phyloP scores from a whole-genome alignment of 2,113 vertebrate species.

The Hirundichthys speculiger region DNA sequence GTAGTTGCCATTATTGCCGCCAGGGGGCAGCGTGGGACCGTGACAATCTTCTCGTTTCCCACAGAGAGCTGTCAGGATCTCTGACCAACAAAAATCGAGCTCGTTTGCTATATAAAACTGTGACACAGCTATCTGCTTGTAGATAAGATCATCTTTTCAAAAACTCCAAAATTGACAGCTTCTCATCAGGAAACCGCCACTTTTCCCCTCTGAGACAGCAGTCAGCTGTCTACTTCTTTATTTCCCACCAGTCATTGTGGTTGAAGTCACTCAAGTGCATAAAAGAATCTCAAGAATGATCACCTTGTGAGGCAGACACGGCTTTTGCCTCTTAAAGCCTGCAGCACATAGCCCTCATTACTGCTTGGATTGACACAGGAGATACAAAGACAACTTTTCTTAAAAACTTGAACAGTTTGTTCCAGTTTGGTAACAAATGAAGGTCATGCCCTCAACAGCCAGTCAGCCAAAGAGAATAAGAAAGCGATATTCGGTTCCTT shows the following conservation, averaged over 20 bases:
- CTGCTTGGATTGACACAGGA: conserved; percentile 54
- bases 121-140: conserved; percentile 23
- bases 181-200: neutral
- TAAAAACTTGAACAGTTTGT: conserved; percentile 68
- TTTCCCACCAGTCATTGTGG: conserved; percentile 25
- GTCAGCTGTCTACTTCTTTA: conserved; percentile 20
- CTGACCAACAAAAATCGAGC: conserved; percentile 37
- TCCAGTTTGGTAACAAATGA: conserved; percentile 61
- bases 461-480: conserved; percentile 22
- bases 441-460: conserved; percentile 59
- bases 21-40: conserved; percentile 71
- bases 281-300: conserved; percentile 77
- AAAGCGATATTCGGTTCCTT: conserved; percentile 18
- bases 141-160: neutral
- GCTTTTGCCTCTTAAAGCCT: conserved; percentile 31
- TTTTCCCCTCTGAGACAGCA: conserved; percentile 1
- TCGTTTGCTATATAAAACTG: conserved; percentile 11
- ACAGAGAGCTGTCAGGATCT: neutral
- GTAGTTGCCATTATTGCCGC: neutral
- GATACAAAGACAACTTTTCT: conserved; percentile 52
- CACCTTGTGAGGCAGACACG: conserved; percentile 61
- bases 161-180: neutral
- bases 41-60: neutral
- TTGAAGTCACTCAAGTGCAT: conserved; percentile 58
- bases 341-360: conserved; percentile 33